Evolutionary conservation across 2,888 invertebrate genomes (phyloP), one percentile per base, ranked within the genome.

Genomic region (Rhabditoides inermis): DNA sequence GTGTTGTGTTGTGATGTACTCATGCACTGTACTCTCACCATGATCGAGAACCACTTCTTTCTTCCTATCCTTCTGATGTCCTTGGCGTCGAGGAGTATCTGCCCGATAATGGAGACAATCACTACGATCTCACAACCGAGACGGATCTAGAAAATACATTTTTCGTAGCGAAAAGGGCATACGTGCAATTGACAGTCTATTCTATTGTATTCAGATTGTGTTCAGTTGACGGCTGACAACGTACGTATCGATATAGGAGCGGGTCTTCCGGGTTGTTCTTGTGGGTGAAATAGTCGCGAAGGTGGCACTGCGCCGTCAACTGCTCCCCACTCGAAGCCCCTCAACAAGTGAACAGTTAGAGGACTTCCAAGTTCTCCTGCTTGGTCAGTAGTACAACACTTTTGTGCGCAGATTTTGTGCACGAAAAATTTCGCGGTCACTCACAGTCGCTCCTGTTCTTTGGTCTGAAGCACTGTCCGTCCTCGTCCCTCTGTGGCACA

Each of bases 41-140:
- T 81, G 78, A 92, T 92, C 77, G 90, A 90, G 60, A 91, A 84
- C 73, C 73, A 73, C 25, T 69, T 62, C 23, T 63, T 59, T 22
- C 61, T 42, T 18, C 73, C 73, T 18, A 70, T 70, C 45, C 66
- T 49, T 28, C 56, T 55, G 25, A 73, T 65, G 39, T 73, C 72
- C 7, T 56, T 25, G 7, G 58, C 39, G 41, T 74, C 72, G 12
- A 69, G 52, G 15, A 57, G 30, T 20, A 74, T 52, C 44, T 72
- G 70, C 22, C 60, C 20, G 15, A 65, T 10, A 20, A 65, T 61
- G 30, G 58, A 59, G 6, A 63, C n/a, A 6, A 72, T 30, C 10
- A 68, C 65, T 12, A 65, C 28, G 2, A 58, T 44, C 45, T 73
- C 72, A 39, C 63, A 66, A 35, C 56, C 49, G 26, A 73, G 36